phyloP scores from a whole-genome alignment of 2,888 invertebrate genomes.

The Synergus itoensis region DNA sequence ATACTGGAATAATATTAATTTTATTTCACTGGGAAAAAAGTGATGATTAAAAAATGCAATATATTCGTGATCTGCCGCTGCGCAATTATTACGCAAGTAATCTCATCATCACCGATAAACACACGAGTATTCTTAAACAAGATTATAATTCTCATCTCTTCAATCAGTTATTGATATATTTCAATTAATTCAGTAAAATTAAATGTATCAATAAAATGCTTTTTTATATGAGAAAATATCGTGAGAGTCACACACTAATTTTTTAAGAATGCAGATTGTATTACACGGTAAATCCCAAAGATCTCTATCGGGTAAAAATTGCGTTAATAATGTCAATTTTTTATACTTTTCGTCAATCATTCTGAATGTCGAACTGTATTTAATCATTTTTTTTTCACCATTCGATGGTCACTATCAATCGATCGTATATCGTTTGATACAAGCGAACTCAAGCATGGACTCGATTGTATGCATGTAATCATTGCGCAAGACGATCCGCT shows the following conservation, averaged over 20 bases:
- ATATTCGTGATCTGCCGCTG: constrained; percentile 13
- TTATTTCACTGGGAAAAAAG: not conserved
- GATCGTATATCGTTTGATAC: not conserved
- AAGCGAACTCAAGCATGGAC: not conserved
- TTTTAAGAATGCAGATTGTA: no score
- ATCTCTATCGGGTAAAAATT: not conserved
- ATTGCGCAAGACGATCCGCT: constrained; percentile 57
- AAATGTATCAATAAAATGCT: not conserved
- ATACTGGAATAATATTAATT: not conserved
- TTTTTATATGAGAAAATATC: not conserved
- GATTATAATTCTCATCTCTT: not conserved
- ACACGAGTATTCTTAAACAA: constrained; percentile 31
- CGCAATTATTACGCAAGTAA: constrained; percentile 33
- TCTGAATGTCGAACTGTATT: not conserved
- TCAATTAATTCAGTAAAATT: not conserved
- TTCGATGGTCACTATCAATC: not conserved
- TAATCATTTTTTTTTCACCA: not conserved
- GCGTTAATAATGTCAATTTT: not conserved
- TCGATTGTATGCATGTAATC: not conserved
- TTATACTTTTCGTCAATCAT: not conserved
- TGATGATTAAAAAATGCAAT: constrained; percentile 19
- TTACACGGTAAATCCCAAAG: no score
- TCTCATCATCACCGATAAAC: constrained; percentile 23
- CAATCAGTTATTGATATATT: not conserved
- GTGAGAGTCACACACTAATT: no score